phyloP scores from a whole-genome alignment of 2,797 vertebrate species.

The Australoheros facetus region DNA sequence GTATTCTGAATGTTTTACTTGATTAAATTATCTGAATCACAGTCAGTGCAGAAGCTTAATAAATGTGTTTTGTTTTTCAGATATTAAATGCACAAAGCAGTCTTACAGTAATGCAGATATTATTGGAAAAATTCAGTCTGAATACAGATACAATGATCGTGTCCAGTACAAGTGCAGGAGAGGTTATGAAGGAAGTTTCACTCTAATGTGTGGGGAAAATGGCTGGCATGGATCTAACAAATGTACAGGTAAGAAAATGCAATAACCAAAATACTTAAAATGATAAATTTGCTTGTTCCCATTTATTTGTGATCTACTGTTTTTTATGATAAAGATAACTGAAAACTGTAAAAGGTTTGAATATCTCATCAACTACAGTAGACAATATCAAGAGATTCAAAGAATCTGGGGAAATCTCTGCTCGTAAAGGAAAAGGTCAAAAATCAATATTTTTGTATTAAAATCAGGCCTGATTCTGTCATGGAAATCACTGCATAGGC shows the following conservation, averaged over 20 bases:
- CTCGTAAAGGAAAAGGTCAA: too few relatives aligned
- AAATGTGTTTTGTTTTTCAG: not conserved
- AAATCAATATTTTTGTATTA: too few relatives aligned
- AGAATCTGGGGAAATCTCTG: too few relatives aligned
- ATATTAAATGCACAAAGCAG: accelerated
- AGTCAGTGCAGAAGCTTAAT: not conserved
- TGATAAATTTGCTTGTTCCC: too few relatives aligned
- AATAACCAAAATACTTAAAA: not conserved
- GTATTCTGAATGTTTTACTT: not conserved
- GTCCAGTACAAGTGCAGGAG: not conserved
- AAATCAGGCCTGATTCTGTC: too few relatives aligned
- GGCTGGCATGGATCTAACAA: accelerated
- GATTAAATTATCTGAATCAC: not conserved
- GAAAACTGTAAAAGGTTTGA: accelerated
- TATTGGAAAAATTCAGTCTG: accelerated
- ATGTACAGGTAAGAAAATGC: not conserved
- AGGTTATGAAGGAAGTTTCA: not conserved
- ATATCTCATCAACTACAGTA: too few relatives aligned
- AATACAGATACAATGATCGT: accelerated
- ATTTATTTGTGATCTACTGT: not conserved
- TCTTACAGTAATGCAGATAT: accelerated
- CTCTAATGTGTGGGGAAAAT: accelerated
- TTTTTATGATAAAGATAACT: not conserved
- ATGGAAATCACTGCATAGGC: too few relatives aligned
- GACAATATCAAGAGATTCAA: too few relatives aligned